Percentiles rank a stretch among this genome's conserved stretches.
Evolutionary conservation across 2,888 invertebrate genomes (phyloP).

Genomic region (Molanna angustata): DNA sequence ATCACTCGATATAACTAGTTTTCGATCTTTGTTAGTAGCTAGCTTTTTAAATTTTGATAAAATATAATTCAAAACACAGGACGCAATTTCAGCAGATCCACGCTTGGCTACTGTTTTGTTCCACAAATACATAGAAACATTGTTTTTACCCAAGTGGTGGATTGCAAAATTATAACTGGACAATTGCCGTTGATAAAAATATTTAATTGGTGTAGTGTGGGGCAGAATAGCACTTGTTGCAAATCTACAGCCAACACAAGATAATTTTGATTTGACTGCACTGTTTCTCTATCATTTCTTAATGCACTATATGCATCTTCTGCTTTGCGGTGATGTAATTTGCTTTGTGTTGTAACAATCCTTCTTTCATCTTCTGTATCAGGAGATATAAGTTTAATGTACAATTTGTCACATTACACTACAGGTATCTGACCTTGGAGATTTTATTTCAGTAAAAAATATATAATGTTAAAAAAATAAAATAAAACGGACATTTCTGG

Average conservation of each 20-base stretch:
- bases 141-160: background rate
- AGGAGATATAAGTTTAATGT: conserved; percentile 2
- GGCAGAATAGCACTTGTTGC: conserved; percentile 4
- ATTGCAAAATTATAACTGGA: conserved; percentile 7
- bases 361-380: conserved; percentile 1
- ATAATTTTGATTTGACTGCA: background rate
- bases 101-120: conserved; percentile 2
- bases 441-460: no score
- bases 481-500: no score
- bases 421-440: conserved; percentile 1
- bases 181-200: conserved; percentile 5
- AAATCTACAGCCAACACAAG: background rate
- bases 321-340: conserved; percentile 1
- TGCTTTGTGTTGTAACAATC: background rate
- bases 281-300: background rate
- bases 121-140: conserved; percentile 3
- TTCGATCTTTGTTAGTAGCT: background rate
- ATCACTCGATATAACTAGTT: conserved; percentile 2
- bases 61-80: conserved; percentile 5
- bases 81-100: conserved; percentile 4
- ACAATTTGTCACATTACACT: background rate
- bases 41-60: background rate
- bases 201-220: background rate
- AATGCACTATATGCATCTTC: background rate
- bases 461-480: no score